Evolutionary conservation across 2,888 invertebrate species (phyloP), one percentile per base, ranked within the genome.

Genomic region (Ichneumoninae sp.): DNA sequence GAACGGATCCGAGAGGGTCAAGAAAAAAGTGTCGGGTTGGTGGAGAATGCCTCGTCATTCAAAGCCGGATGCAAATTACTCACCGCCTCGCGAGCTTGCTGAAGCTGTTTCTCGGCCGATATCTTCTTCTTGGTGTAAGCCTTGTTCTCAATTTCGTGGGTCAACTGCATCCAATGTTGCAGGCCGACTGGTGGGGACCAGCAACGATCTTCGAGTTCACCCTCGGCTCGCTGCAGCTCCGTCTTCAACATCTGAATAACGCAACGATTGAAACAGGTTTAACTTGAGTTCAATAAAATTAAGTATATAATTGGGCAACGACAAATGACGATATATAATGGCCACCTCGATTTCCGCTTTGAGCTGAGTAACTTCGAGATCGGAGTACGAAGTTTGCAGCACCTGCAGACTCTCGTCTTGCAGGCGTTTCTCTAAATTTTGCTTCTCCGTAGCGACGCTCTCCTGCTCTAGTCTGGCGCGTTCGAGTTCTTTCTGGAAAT

Each of bases 131-230:
- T 96, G 83, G 97, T 95, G 93, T 98, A 98, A 22, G 97, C 95
- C 88, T 97, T 96, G 94, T 98, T 97, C 94, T 99, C 99, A 82
- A 98, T 95, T 94, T 99, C 99, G 94, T 99, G 98, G 0, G 99
- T 99, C 71, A 98, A 95, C 93, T 99, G 98, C 19, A 99, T 94
- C 98, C 99, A 99, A 87, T 97, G 97, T 92, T 99, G 99, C 6
- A 99, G 94, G 2, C 97, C 97, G 0, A 96, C 95, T 0, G 98
- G 98, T 0, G 98, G 98, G 30, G 97, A 96, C 97, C 98, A 98
- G 92, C 97, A 97, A 80, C 97, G 95, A 92, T 97, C 97, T 90
- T 98, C 98, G 60, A 98, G 94, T 94, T 98, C 98, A 76, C 97
- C 97, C 94, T 98, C 98, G 0, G 98, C 98, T 16, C 98, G 95